Conservation (phyloP, 2,797 vertebrate genomes). For the Enteromius fasciolatus region DNA sequence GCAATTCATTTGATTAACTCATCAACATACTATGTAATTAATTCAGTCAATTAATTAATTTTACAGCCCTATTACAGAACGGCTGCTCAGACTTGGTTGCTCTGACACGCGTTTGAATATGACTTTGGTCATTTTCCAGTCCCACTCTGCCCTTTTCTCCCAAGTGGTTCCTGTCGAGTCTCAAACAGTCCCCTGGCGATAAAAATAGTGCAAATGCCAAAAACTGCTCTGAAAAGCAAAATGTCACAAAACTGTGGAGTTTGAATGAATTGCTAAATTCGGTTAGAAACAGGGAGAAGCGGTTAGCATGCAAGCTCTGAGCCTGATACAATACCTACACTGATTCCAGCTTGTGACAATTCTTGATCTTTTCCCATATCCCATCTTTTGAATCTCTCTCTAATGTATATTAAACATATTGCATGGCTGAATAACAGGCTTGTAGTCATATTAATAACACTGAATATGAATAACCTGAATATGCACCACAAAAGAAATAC, state of each 20-base stretch:
- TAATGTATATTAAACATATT: not conserved
- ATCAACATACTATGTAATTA: not conserved
- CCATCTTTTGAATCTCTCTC: not conserved
- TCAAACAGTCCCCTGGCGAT: slow-evolving; percentile 4
- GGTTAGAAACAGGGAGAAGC: not conserved
- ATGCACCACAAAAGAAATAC: not conserved
- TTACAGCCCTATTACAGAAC: not conserved
- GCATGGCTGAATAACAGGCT: not conserved
- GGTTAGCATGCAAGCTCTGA: not conserved
- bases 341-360: not conserved
- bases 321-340: not conserved
- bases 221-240: not conserved
- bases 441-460: not conserved
- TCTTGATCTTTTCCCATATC: not conserved
- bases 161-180: slow-evolving; percentile 13
- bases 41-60: not conserved
- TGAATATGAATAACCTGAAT: not conserved
- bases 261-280: not conserved
- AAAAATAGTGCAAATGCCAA: slow-evolving; percentile 10
- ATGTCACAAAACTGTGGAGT: not conserved
- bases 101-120: not conserved
- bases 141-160: slow-evolving; percentile 17
- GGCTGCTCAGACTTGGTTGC: not conserved
- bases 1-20: not conserved
- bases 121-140: not conserved